Evolutionary conservation across 2,113 vertebrate genomes (phyloP), one percentile per base, ranked within the genome.

Genomic region (Aldabrachelys gigantea): DNA sequence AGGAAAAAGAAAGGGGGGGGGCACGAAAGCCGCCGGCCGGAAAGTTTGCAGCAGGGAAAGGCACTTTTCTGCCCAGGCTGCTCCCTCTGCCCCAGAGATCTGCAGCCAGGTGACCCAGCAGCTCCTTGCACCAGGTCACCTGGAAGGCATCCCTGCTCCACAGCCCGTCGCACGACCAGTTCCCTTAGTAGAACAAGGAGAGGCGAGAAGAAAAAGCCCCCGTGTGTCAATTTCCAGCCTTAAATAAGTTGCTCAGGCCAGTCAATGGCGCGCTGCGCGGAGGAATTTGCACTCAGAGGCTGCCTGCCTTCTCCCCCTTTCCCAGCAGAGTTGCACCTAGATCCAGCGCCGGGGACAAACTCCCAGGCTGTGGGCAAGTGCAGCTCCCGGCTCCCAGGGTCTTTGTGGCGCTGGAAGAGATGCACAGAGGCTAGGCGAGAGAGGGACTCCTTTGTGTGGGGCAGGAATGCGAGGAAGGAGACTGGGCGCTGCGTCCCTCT

Each of bases 391-490:
- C 44, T 25, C n/a, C 31, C 57, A 44, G 88, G 80, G 75, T 44
- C 93, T 91, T 79, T 49, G 93, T 79, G 87, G 89, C 17, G 22
- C 88, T 19, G 92, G 57, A 52, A 50, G 57, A 3, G 72, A 53
- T 41, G 86, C 84, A 53, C 80, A 9, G 84, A 16, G 78, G 86
- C 49, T 41, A 72, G 89, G 75, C 89, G 91, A 84, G 95, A 91
- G 84, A 95, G 98, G 99, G 98, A 99, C 99, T 98, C 93, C 94
- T 97, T 98, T 97, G 98, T 96, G 97, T 97, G 97, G 97, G 94
- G 97, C 97, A 99, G 99, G 99, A 99, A 99, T 99, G 99, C 98
- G 99, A 97, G 99, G 99, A 99, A 98, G 98, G 95, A 98, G 98
- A 99, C 98, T 87, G 98, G 97, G 98, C 98, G 98, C 98, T 99